Conservation (phyloP, 2,113 vertebrate genomes). For the Atrichornis clamosus region DNA sequence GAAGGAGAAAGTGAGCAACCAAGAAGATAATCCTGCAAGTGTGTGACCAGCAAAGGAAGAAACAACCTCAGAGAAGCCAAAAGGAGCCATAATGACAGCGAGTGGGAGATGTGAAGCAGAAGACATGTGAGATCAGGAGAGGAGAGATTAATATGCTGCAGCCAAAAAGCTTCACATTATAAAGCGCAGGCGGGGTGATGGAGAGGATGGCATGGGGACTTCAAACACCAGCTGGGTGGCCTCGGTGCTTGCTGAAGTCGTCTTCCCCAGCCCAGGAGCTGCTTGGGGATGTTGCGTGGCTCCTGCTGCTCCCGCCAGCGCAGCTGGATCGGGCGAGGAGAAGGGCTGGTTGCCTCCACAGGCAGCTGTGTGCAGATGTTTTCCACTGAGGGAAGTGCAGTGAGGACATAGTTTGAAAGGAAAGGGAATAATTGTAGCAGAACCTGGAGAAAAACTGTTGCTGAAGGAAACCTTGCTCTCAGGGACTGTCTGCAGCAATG, state of each 20-base stretch:
- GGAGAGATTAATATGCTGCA: background rate
- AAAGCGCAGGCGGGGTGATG: background rate
- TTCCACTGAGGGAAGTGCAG: background rate
- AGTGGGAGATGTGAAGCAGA: background rate
- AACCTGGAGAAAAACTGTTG: background rate
- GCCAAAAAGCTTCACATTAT: background rate
- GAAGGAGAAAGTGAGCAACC: background rate
- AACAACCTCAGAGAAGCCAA: background rate
- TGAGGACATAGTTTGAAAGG: background rate
- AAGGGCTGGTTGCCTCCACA: background rate
- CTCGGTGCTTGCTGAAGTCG: background rate
- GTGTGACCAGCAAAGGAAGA: background rate
- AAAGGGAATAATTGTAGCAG: background rate
- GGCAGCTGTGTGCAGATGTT: conserved; percentile 16
- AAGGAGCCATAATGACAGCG: background rate
- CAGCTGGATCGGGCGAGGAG: background rate
- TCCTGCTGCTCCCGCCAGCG: background rate
- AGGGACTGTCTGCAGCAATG: background rate
- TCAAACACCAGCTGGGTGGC: conserved; percentile 56
- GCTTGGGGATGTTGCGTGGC: background rate
- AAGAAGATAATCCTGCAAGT: background rate
- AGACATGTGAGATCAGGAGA: background rate
- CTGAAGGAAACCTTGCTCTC: background rate
- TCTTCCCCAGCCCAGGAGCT: background rate
- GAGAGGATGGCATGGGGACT: background rate